A percentile compares a stretch with the other conserved stretches of the same genome.
These are phyloP conservation scores for Meleagris gallopavo DNA, from an alignment of 2,113 vertebrate genomes.

Conservation along the genomic window DNA sequence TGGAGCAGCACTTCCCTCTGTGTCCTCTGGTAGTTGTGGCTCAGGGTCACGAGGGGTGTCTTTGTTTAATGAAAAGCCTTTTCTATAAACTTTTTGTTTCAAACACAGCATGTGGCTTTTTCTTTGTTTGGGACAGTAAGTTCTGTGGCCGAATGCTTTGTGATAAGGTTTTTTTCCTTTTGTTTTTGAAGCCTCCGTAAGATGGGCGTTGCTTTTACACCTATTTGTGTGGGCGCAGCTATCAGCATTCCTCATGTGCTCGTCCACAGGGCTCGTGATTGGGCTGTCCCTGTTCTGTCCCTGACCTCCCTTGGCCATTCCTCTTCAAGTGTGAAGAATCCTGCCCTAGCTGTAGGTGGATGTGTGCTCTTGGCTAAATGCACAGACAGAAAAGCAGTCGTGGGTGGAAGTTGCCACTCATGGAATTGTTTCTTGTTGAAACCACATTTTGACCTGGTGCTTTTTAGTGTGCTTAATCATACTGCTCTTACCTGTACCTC, in stretches of 20 bases:
- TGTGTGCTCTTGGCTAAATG: not conserved
- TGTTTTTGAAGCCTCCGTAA: not conserved
- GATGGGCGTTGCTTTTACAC: not conserved
- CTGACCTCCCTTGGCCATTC: fast-evolving
- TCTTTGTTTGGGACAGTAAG: not conserved
- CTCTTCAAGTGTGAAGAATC: not conserved
- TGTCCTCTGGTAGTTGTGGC: not conserved
- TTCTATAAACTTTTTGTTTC: not conserved
- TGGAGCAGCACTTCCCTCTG: not conserved
- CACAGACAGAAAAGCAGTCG: not conserved
- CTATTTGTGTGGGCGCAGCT: not conserved
- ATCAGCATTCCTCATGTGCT: not conserved
- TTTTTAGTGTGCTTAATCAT: not conserved
- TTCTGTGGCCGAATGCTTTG: not conserved
- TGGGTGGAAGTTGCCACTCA: not conserved
- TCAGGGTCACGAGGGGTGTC: not conserved
- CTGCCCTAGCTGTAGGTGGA: not conserved
- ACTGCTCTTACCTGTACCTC: not conserved
- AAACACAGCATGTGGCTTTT: not conserved
- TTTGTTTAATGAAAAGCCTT: not conserved
- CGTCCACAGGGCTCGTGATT: not conserved
- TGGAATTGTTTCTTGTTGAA: not conserved
- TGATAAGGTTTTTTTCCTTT: not conserved
- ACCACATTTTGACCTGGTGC: not conserved
- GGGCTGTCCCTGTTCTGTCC: fast-evolving